Conservation (phyloP, 2,113 vertebrate genomes). For the Gambusia holbrooki region DNA sequence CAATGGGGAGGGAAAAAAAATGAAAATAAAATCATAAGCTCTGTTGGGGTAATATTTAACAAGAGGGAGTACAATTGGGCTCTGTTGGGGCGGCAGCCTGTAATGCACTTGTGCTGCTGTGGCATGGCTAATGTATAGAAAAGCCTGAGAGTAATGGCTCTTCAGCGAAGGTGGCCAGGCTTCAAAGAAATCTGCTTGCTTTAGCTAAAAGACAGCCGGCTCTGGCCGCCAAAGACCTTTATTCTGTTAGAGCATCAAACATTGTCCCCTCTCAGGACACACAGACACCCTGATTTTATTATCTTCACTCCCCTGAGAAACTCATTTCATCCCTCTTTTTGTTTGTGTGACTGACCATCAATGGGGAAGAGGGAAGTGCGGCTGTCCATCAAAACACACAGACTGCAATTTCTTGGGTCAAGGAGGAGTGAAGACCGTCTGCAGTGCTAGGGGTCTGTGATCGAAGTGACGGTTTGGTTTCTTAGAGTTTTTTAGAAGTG, state of each 20-base stretch:
- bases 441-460: constrained; percentile 7
- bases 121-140: constrained; percentile 79
- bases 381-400: constrained; percentile 60
- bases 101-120: constrained; percentile 78
- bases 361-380: constrained; percentile 58
- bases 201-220: constrained; percentile 79
- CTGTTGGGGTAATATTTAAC: constrained; percentile 82
- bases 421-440: constrained; percentile 41
- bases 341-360: constrained; percentile 75
- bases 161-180: constrained; percentile 75
- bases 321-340: constrained; percentile 78
- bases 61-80: constrained; percentile 79
- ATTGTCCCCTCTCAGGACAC: constrained; percentile 68
- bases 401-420: constrained; percentile 37
- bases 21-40: constrained; percentile 85
- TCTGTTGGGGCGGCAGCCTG: constrained; percentile 62
- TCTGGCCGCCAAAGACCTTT: constrained; percentile 77
- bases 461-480: constrained; percentile 9
- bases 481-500: constrained; percentile 14
- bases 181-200: constrained; percentile 85
- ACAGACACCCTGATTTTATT: constrained; percentile 82
- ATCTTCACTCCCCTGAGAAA: constrained; percentile 82
- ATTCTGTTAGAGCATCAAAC: constrained; percentile 81
- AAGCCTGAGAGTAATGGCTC: constrained; percentile 71
- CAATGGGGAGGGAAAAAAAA: constrained; percentile 74